Base-by-base conservation (phyloP, 2,797 vertebrate species). In the Phalloptychus januarius region DNA sequence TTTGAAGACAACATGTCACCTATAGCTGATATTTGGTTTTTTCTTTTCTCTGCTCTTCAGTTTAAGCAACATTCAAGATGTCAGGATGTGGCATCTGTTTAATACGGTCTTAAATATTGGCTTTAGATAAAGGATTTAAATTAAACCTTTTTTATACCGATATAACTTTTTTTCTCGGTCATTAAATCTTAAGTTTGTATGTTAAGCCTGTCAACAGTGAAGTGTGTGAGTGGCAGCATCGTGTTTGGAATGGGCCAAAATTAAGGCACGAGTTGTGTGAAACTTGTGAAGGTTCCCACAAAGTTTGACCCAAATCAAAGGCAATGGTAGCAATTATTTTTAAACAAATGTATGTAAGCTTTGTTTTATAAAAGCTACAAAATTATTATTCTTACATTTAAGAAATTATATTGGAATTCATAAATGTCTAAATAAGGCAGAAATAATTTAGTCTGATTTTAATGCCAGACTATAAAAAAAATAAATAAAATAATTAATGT, bases 31-130 rank as follows among this genome's bases (percentile, higher is more conserved):
- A 44, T 20, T 52, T 80, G 74, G 58, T 73, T 54, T 45, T 61
- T 36, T 1, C 1, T 72, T 33, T 16, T 50, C 36, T 71, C 69
- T 65, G 13, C 25, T 58, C n/a, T n/a, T 54, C 65, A 25, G 38
- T 78, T 63, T 36, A 33, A 70, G 74, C 36, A 5, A 76, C 72
- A 79, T n/a, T 31, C 56, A 56, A 85, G 73, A 78, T 83, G 85
- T 71, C 52, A 36, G 46, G 36, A 38, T 44, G 63, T 23, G 40
- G 11, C 23, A 16, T n/a, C 56, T 31, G 28, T 61, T 61, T 31
- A n/a, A 42, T 6, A 15, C 25, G 2, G 13, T n/a, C 38, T 42
- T 6, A 67, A 40, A 38, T 38, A 11, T 67, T 25, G 11, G 18
- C 61, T 20, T 23, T 11, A 38, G 12, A 18, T 31, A 18, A 31